phyloP scores from a whole-genome alignment of 2,888 invertebrate genomes.

The Ophraella communa region DNA sequence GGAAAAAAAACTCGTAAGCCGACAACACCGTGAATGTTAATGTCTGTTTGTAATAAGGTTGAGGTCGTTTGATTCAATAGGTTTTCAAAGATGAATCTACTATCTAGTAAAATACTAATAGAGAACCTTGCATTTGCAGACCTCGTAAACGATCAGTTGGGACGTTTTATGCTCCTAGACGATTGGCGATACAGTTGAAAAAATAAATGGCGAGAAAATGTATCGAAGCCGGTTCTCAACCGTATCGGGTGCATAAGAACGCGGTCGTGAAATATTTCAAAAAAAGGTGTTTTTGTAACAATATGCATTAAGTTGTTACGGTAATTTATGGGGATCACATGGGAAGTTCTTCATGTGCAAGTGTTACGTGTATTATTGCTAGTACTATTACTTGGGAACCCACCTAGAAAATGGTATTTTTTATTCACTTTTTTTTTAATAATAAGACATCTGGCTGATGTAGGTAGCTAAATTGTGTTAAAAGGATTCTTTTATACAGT shows the following conservation, averaged over 20 bases:
- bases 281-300: background rate
- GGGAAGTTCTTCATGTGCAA: background rate
- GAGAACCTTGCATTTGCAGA: conserved; percentile 8
- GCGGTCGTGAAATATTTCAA: background rate
- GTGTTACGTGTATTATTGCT: background rate
- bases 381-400: no score
- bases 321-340: background rate
- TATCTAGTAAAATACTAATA: background rate
- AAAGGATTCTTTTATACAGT: no score
- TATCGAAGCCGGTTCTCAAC: background rate
- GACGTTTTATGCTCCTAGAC: background rate
- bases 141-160: background rate
- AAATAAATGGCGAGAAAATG: background rate
- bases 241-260: background rate
- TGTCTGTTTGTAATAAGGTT: conserved; percentile 30
- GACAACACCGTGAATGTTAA: conserved; percentile 30
- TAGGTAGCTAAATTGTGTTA: no score
- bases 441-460: no score
- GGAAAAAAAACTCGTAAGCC: conserved; percentile 27
- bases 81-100: conserved; percentile 8
- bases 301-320: background rate
- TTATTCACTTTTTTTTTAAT: background rate
- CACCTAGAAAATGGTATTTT: background rate
- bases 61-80: conserved; percentile 29
- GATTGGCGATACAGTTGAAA: background rate